Evolutionary conservation across 2,888 invertebrate species (phyloP).

Genomic region (Liodrosophila aerea): DNA sequence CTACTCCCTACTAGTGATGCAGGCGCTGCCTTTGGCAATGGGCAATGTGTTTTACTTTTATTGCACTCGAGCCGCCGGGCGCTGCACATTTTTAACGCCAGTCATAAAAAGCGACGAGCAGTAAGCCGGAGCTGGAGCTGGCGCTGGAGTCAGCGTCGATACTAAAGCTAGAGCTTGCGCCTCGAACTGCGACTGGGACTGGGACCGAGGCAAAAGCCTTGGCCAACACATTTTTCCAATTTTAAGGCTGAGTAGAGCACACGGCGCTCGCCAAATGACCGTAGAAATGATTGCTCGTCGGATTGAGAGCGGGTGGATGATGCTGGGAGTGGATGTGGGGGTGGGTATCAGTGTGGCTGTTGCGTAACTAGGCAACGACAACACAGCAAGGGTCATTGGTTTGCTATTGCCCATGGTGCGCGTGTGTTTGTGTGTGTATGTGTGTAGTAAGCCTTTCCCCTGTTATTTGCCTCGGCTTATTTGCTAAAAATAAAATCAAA

Average conservation of each 20-base stretch:
- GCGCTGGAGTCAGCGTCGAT: too few relatives aligned
- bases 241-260: conserved; percentile 76
- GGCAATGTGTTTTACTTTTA: conserved; percentile 75
- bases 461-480: conserved; percentile 63
- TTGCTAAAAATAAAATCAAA: conserved; percentile 73
- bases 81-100: conserved; percentile 75
- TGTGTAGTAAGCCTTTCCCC: conserved; percentile 36
- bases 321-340: conserved; percentile 2
- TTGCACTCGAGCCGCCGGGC: conserved; percentile 70
- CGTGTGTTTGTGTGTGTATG: too few relatives aligned
- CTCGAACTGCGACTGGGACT: neutral
- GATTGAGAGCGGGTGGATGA: conserved; percentile 26
- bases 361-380: conserved; percentile 62
- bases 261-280: conserved; percentile 68
- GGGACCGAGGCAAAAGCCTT: conserved; percentile 11
- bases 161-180: neutral
- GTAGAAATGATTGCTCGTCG: conserved; percentile 71
- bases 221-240: conserved; percentile 70
- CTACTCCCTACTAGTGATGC: too few relatives aligned
- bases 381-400: conserved; percentile 54
- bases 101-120: conserved; percentile 72
- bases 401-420: conserved; percentile 31
- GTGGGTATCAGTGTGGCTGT: neutral
- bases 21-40: conserved; percentile 66
- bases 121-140: conserved; percentile 27